A percentile compares a stretch with the other conserved stretches of the same genome.
Evolutionary conservation across 2,113 vertebrate genomes (phyloP).

Genomic region (Tychaedon coryphoeus): DNA sequence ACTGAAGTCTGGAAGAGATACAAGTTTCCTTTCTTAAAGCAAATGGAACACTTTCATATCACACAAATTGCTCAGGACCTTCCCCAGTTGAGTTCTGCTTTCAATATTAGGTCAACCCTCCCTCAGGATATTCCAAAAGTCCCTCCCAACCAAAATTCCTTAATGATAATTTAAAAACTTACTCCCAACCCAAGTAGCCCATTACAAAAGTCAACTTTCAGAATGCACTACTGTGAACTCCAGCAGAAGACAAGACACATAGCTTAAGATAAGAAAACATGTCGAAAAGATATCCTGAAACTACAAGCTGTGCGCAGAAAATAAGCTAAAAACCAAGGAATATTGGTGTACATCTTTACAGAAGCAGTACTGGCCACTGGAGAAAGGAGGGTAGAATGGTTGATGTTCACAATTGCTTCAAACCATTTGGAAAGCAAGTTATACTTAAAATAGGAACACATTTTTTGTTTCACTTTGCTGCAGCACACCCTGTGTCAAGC

Average conservation of each 20-base stretch:
- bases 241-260: neutral
- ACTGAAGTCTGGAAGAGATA: neutral
- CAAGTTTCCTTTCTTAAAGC: neutral
- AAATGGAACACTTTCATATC: neutral
- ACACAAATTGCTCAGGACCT: neutral
- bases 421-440: neutral
- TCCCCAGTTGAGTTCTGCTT: neutral
- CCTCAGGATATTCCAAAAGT: neutral
- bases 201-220: neutral
- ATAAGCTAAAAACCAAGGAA: neutral
- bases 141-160: neutral
- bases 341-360: neutral
- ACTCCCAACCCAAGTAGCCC: neutral
- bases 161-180: neutral
- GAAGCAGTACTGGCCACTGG: neutral
- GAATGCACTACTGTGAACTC: neutral
- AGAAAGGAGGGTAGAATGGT: neutral
- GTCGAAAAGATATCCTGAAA: neutral
- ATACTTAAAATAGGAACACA: accelerated
- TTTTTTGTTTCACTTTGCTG: neutral
- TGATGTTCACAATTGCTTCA: neutral
- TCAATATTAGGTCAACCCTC: neutral
- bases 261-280: accelerated
- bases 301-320: neutral
- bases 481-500: neutral